Evolutionary conservation across 2,113 vertebrate species (phyloP).

Genomic region (Sander lucioperca): DNA sequence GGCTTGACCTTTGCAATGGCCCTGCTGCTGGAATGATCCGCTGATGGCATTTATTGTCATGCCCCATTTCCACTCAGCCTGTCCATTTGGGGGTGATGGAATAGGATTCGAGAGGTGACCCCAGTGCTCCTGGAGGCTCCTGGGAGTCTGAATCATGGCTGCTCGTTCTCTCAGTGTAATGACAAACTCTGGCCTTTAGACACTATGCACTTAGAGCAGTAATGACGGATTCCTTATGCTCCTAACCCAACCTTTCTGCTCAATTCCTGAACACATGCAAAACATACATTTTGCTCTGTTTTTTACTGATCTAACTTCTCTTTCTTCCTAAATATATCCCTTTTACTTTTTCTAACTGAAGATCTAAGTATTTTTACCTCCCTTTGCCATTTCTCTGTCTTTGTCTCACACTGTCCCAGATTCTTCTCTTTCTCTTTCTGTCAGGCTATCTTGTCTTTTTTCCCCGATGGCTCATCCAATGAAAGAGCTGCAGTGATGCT

Average conservation of each 20-base stretch:
- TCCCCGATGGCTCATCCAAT: slow-evolving; percentile 64
- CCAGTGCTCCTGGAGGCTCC: slow-evolving; percentile 56
- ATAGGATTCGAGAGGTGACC: slow-evolving; percentile 66
- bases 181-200: slow-evolving; percentile 54
- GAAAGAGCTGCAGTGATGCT: slow-evolving; percentile 72
- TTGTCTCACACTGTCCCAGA: slow-evolving; percentile 15
- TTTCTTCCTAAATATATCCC: neutral
- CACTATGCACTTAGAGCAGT: slow-evolving; percentile 36
- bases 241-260: slow-evolving; percentile 18
- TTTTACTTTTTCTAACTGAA: neutral
- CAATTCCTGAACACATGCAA: slow-evolving; percentile 11
- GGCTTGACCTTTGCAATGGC: slow-evolving; percentile 67
- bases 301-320: neutral
- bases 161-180: slow-evolving; percentile 63
- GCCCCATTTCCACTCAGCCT: slow-evolving; percentile 70
- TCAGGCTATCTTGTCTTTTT: slow-evolving; percentile 54
- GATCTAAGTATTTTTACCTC: slow-evolving; percentile 15
- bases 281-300: neutral
- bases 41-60: slow-evolving; percentile 74
- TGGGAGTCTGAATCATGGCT: slow-evolving; percentile 65
- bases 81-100: slow-evolving; percentile 74
- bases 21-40: slow-evolving; percentile 54
- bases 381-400: slow-evolving; percentile 26
- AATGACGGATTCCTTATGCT: slow-evolving; percentile 36
- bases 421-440: slow-evolving; percentile 20